Evolutionary conservation across 2,113 vertebrate species (phyloP).

Genomic region (Phainopepla nitens): DNA sequence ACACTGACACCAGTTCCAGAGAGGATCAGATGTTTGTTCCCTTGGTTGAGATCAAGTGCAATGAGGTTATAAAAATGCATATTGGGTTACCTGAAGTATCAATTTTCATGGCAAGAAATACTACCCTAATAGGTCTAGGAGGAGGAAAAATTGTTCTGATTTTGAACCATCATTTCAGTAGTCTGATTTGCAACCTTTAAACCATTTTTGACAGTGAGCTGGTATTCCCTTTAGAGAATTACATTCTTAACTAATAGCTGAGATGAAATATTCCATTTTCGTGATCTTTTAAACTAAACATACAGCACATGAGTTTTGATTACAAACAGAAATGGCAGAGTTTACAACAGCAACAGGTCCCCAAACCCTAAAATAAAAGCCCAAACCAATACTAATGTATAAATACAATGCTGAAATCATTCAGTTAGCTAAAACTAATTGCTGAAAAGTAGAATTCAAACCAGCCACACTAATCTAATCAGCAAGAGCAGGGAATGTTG

Average conservation of each 20-base stretch:
- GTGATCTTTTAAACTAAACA: background rate
- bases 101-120: conserved; percentile 3
- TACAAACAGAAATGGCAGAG: background rate
- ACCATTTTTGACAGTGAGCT: background rate
- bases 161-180: background rate
- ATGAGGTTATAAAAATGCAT: background rate
- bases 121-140: background rate
- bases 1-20: background rate
- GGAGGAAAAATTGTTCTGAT: background rate
- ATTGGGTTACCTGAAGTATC: background rate
- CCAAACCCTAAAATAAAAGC: background rate
- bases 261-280: background rate
- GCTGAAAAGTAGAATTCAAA: background rate
- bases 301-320: background rate
- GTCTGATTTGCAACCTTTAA: background rate
- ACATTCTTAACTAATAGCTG: background rate
- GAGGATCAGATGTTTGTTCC: background rate
- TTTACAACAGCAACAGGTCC: background rate
- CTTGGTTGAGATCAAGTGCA: background rate
- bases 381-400: background rate
- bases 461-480: background rate
- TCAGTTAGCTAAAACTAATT: background rate
- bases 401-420: background rate
- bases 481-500: background rate
- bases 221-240: background rate